Evolutionary conservation across 2,113 vertebrate species (phyloP).

Genomic region (Phocoena sinus): DNA sequence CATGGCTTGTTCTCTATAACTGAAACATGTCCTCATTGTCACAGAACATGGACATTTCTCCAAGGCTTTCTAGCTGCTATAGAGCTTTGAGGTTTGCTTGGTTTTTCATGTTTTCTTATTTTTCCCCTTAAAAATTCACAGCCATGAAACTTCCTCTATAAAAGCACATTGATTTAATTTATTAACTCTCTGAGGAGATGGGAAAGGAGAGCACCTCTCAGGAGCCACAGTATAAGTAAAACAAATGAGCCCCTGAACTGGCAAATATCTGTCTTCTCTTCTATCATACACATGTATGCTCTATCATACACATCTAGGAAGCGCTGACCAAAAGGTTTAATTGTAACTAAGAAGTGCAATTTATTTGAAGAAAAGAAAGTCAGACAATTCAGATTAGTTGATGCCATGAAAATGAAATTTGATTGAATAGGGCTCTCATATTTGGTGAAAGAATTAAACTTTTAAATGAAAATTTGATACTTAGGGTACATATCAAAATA

Average conservation of each 20-base stretch:
- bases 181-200: slow-evolving; percentile 57
- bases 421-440: background rate
- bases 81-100: background rate
- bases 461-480: slow-evolving; percentile 10
- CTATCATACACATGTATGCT: slow-evolving; percentile 33
- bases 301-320: slow-evolving; percentile 43
- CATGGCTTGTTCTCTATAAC: slow-evolving; percentile 40
- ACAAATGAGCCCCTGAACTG: slow-evolving; percentile 63
- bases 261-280: slow-evolving; percentile 60
- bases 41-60: slow-evolving; percentile 22
- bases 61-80: background rate
- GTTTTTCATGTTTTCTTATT: background rate
- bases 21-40: slow-evolving; percentile 57
- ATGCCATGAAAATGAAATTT: slow-evolving; percentile 34
- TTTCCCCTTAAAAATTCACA: background rate
- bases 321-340: slow-evolving; percentile 65
- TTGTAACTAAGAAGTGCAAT: slow-evolving; percentile 65
- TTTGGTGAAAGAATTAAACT: slow-evolving; percentile 8
- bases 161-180: slow-evolving; percentile 59
- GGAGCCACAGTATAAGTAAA: slow-evolving; percentile 62
- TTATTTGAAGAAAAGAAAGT: slow-evolving; percentile 65
- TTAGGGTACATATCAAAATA: background rate
- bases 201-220: slow-evolving; percentile 54
- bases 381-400: slow-evolving; percentile 50
- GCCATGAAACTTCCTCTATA: slow-evolving; percentile 50